These are phyloP conservation scores for Ataeniobius toweri DNA, from an alignment of 2,797 vertebrate genomes.

Conservation along the genomic window DNA sequence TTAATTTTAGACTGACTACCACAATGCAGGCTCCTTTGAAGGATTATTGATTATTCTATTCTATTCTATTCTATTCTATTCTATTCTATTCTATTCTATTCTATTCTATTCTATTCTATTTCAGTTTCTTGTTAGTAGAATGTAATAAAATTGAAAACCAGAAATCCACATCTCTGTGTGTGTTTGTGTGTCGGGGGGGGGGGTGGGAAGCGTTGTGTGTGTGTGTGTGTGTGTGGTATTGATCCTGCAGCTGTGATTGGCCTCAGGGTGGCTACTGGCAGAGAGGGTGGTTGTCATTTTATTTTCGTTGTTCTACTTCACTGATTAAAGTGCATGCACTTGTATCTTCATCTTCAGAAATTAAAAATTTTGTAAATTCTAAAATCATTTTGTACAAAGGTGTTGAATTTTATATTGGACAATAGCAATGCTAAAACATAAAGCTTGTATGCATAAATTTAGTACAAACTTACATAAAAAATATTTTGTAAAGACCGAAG, in stretches of 20 bases:
- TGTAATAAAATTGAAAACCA: neutral
- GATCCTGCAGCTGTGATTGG: constrained; percentile 70
- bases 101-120: too few relatives aligned
- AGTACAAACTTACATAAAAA: neutral
- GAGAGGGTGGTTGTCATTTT: constrained; percentile 13
- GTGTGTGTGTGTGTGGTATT: constrained; percentile 56
- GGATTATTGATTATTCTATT: too few relatives aligned
- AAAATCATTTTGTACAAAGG: neutral
- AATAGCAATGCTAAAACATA: neutral
- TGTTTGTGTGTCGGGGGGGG: constrained; percentile 32
- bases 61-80: too few relatives aligned
- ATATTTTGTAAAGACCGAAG: neutral
- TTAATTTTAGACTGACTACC: too few relatives aligned
- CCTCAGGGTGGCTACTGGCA: constrained; percentile 77
- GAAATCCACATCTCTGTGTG: constrained; percentile 5
- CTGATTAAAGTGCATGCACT: neutral
- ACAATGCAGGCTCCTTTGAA: too few relatives aligned
- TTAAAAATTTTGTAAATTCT: neutral
- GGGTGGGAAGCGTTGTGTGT: too few relatives aligned
- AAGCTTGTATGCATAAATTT: neutral
- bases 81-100: too few relatives aligned
- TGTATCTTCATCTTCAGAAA: neutral
- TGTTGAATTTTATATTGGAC: neutral
- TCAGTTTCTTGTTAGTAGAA: too few relatives aligned
- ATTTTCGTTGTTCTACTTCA: constrained; percentile 14